These are phyloP conservation scores for Syritta pipiens DNA, from an alignment of 2,888 invertebrate genomes.

Conservation along the genomic window DNA sequence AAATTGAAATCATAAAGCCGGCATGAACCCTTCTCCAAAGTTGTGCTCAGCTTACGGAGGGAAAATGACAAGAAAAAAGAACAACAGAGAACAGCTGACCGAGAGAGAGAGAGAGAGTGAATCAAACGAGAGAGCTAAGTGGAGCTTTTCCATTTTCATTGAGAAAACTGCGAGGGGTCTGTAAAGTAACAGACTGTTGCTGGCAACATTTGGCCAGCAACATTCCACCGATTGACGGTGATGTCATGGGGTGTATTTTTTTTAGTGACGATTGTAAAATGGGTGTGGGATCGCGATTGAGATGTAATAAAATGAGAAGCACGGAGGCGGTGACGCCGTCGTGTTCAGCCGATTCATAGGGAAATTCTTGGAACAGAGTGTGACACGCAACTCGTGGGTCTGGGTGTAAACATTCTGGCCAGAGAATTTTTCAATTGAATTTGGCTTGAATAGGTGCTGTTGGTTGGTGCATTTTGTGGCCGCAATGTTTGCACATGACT, in stretches of 20 bases:
- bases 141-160: conserved; percentile 42
- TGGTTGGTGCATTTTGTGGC: too few species aligned
- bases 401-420: background rate
- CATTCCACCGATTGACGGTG: conserved; percentile 19
- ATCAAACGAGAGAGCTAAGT: background rate
- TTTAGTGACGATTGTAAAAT: conserved; percentile 50
- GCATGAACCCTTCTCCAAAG: conserved; percentile 5
- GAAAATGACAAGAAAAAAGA: background rate
- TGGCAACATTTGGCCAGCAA: conserved; percentile 23
- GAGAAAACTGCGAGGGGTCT: conserved; percentile 15
- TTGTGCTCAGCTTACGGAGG: background rate
- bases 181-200: conserved; percentile 47
- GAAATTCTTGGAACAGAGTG: conserved; percentile 26
- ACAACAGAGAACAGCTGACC: conserved; percentile 49
- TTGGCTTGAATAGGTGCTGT: too few species aligned
- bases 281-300: conserved; percentile 6
- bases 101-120: background rate
- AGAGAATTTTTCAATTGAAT: background rate
- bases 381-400: conserved; percentile 25
- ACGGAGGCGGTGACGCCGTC: background rate
- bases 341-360: conserved; percentile 23
- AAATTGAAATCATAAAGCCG: conserved; percentile 37
- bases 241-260: conserved; percentile 56
- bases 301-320: conserved; percentile 25
- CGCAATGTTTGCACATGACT: too few species aligned